Percentiles rank a stretch among this genome's conserved stretches.
Conservation (phyloP, 2,113 vertebrate genomes). For the Eleginops maclovinus region DNA sequence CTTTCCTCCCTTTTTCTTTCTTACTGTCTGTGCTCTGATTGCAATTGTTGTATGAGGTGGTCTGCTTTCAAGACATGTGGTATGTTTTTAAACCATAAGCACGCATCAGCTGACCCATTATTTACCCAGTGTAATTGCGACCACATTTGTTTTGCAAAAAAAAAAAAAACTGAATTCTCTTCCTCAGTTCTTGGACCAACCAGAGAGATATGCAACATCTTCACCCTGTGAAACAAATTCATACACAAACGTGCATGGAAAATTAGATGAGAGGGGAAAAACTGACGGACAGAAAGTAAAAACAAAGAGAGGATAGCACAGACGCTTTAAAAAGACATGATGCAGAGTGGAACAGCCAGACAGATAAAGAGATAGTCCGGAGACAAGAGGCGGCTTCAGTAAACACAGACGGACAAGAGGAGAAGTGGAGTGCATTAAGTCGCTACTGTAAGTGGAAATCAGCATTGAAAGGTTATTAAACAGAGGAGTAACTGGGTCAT, state of each 20-base stretch:
- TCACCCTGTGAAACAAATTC: constrained; percentile 22
- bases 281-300: neutral
- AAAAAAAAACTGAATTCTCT: constrained; percentile 53
- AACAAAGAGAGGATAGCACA: constrained; percentile 1
- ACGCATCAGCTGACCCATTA: constrained; percentile 51
- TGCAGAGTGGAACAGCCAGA: constrained; percentile 28
- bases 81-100: constrained; percentile 46
- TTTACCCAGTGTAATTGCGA: constrained; percentile 63
- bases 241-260: neutral
- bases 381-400: constrained; percentile 33
- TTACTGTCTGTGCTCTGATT: constrained; percentile 37
- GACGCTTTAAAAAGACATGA: constrained; percentile 19
- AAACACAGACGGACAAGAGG: constrained; percentile 46
- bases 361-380: constrained; percentile 41
- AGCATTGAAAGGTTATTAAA: constrained; percentile 56
- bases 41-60: constrained; percentile 52
- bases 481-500: constrained; percentile 46
- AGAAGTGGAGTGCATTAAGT: constrained; percentile 31
- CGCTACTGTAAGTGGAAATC: constrained; percentile 44
- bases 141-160: constrained; percentile 64
- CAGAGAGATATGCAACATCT: constrained; percentile 4
- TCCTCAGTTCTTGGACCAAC: constrained; percentile 13
- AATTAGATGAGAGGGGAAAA: neutral
- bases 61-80: constrained; percentile 46
- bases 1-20: neutral